phyloP scores from a whole-genome alignment of 2,797 vertebrate species.

The Microctenopoma steveboyesi region DNA sequence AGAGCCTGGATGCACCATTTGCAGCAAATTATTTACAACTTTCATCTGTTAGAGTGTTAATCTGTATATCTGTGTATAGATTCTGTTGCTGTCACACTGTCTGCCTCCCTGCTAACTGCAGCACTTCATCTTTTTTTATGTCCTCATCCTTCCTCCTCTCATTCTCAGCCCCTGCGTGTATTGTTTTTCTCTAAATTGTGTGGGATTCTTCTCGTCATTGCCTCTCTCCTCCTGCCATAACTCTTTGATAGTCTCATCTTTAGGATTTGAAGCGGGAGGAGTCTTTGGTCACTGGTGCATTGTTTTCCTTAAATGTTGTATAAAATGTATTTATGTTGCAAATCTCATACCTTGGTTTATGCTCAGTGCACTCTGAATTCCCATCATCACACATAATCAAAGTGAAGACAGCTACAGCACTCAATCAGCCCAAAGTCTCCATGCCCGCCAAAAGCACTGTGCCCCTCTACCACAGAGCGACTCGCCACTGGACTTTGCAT shows the following conservation, averaged over 20 bases:
- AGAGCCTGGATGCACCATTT: slow-evolving; percentile 24
- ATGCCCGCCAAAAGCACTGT: no score
- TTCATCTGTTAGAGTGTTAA: slow-evolving; percentile 38
- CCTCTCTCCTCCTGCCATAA: neutral
- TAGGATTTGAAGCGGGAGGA: neutral
- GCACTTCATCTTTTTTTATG: neutral
- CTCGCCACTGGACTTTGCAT: no score
- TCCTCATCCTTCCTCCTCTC: neutral
- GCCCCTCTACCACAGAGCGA: no score
- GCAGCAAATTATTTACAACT: slow-evolving; percentile 41
- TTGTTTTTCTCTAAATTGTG: neutral
- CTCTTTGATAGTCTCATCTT: neutral
- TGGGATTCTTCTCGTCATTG: neutral
- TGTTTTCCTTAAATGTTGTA: neutral
- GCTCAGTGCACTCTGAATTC: neutral
- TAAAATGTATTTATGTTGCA: neutral
- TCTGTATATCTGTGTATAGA: slow-evolving; percentile 32
- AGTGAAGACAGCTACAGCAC: neutral
- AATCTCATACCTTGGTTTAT: neutral
- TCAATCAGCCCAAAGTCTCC: neutral
- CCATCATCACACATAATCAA: neutral
- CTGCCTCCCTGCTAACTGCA: slow-evolving; percentile 2
- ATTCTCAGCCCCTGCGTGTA: neutral
- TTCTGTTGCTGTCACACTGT: slow-evolving; percentile 9
- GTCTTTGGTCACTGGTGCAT: no score